Evolutionary conservation across 2,797 vertebrate species (phyloP).

Genomic region (Brachyrhaphis roseni): DNA sequence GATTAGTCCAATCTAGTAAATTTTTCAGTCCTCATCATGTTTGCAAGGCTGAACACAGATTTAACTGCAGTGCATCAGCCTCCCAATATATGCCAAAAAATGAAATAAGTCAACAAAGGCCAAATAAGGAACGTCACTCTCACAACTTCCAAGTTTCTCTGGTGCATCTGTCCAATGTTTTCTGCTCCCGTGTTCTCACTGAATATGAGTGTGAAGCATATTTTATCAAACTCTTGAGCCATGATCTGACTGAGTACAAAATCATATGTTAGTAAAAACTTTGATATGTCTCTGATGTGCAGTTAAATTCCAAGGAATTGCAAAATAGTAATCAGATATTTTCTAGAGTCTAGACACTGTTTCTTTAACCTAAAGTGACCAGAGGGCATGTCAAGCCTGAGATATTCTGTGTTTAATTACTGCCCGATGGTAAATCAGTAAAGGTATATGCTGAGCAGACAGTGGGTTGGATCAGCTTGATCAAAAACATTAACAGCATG

Average conservation of each 20-base stretch:
- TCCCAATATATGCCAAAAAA: background rate
- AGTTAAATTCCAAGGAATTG: constrained; percentile 54
- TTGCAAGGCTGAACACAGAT: background rate
- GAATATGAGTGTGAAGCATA: constrained; percentile 37
- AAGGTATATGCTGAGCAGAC: constrained; percentile 58
- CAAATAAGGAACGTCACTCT: background rate
- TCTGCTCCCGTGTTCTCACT: constrained; percentile 36
- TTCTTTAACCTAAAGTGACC: constrained; percentile 55
- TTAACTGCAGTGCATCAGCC: background rate
- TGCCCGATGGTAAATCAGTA: constrained; percentile 49
- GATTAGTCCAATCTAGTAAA: background rate
- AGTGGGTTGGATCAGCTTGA: constrained; percentile 55
- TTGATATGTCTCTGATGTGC: constrained; percentile 50
- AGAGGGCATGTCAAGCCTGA: constrained; percentile 30
- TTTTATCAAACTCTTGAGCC: constrained; percentile 44
- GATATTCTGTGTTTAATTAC: constrained; percentile 50
- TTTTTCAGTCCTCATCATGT: background rate
- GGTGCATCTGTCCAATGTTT: constrained; percentile 10
- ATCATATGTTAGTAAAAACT: constrained; percentile 46
- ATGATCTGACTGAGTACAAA: constrained; percentile 57
- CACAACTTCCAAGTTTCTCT: background rate
- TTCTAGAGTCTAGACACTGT: constrained; percentile 55
- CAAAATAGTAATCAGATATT: constrained; percentile 61
- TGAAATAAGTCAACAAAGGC: background rate
- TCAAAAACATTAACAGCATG: constrained; percentile 59